Evolutionary conservation across 2,113 vertebrate genomes (phyloP).

Genomic region (Gasterosteus nipponicus): DNA sequence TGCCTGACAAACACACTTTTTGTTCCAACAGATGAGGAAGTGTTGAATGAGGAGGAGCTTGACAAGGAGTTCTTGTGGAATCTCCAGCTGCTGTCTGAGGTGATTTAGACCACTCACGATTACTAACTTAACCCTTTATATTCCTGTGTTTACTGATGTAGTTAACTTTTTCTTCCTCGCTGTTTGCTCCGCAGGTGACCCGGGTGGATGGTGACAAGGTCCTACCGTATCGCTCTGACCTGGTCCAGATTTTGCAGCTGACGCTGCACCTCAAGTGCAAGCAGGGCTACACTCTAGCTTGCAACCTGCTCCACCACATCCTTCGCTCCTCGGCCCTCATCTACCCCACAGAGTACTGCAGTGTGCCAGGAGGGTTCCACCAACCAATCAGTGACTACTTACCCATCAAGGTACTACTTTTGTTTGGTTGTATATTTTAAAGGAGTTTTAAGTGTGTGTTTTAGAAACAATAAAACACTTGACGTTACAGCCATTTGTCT

Average conservation of each 20-base stretch:
- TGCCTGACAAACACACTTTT: slow-evolving; percentile 17
- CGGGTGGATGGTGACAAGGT: slow-evolving; percentile 96
- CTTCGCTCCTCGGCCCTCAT: slow-evolving; percentile 93
- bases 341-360: slow-evolving; percentile 99
- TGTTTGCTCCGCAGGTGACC: slow-evolving; percentile 83
- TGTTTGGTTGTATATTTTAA: neutral
- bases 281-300: slow-evolving; percentile 96
- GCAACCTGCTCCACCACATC: slow-evolving; percentile 96
- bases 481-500: neutral
- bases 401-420: slow-evolving; percentile 90
- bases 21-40: slow-evolving; percentile 90
- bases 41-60: slow-evolving; percentile 93
- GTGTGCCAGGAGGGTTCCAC: slow-evolving; percentile 94
- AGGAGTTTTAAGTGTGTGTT: neutral
- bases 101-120: slow-evolving; percentile 60
- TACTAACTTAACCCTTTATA: neutral
- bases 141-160: neutral
- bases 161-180: neutral
- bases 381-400: slow-evolving; percentile 90
- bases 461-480: neutral
- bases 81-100: slow-evolving; percentile 97
- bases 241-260: slow-evolving; percentile 92
- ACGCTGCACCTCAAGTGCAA: slow-evolving; percentile 94
- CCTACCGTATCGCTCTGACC: slow-evolving; percentile 89
- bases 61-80: slow-evolving; percentile 98